Base-by-base conservation (phyloP, 2,888 invertebrate species). In the Netelia melanura region DNA sequence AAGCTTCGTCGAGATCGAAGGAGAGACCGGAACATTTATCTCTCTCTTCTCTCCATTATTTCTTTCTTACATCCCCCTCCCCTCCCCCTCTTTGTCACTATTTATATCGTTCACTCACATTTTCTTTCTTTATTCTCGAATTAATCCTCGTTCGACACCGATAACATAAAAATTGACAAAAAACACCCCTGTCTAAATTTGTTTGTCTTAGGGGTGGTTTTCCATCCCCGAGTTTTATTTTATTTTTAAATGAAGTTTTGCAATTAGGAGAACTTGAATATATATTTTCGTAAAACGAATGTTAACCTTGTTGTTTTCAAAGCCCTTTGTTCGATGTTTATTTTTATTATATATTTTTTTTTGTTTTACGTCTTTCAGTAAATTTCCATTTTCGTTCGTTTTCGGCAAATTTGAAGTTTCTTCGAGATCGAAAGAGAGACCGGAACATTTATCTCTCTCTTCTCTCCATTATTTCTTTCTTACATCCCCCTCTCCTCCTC, bases 351-450 rank as follows among this genome's bases (percentile, higher is more conserved):
- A n/a, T n/a, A n/a, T n/a, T n/a, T 17, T 17, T 17, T 17, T 17
- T 17, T 0, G 17, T 17, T 17, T 17, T 17, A 17, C 17, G 0
- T 0, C 17, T 17, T 17, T 17, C 0, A 17, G 17, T 17, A 0
- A 17, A 17, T 17, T 17, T 17, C 0, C 17, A 17, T 17, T 17
- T 17, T 17, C 17, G 17, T 17, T 17, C 30, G 30, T 5, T 52
- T 48, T 70, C 62, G 70, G 38, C 52, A 43, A 76, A 23, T 54
- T 17, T 23, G 48, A n/a, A n/a, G n/a, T 17, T 17, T n/a, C 62
- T n/a, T 30, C 14, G 58, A 43, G n/a, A 17, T 58, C 17, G 5
- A 5, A 65, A 11, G 14, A n/a, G 25, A 52, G 48, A 70, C 52
- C 30, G 30, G 38, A 17, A 54, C 9, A 56, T 72, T 54, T 64